Evolutionary conservation across 2,888 invertebrate species (phyloP), one percentile per base, ranked within the genome.

Genomic region (Gasteruption jaculator): DNA sequence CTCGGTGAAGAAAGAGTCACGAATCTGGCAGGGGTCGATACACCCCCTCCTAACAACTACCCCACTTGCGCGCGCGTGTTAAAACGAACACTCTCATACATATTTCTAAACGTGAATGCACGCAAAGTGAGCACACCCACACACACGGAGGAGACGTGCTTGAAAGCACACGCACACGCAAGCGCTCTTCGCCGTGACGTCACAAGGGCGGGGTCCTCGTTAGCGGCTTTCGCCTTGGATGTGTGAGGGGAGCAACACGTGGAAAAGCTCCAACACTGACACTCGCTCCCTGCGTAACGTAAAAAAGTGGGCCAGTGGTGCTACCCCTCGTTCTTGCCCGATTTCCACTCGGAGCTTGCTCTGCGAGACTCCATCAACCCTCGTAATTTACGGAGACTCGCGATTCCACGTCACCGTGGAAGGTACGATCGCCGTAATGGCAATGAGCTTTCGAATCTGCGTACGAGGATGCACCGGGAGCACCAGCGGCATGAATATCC

Each of bases 151-250:
- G 27, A 27, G 27, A 45, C 34, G 49, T 45, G 48, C 45, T 52
- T 42, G 42, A 33, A 47, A 40, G 22, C 14, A 29, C 49, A 52
- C 50, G 53, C 53, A 54, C 49, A 54, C 53, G 51, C 53, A 50
- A 40, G 52, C 55, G 53, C 48, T 41, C 43, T 40, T 41, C 41
- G 44, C 41, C 32, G 47, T 65, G 66, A 66, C 65, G 66, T 66
- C 64, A 65, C 58, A 61, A 63, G 66, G 66, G 66, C 64, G 66
- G 65, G 63, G 66, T 63, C 52, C 63, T 65, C 59, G 62, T 63
- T 65, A 63, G 57, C 57, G 52, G 56, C 49, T 57, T 48, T 59
- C 49, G 40, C 38, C 42, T 46, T 48, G 43, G 43, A 38, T 45
- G 12, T 36, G 41, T 52, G 52, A 47, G 53, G 52, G 49, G 56